Evolutionary conservation across 1,140 invertebrate species (phyloP).

Genomic region (Penaeus chinensis): DNA sequence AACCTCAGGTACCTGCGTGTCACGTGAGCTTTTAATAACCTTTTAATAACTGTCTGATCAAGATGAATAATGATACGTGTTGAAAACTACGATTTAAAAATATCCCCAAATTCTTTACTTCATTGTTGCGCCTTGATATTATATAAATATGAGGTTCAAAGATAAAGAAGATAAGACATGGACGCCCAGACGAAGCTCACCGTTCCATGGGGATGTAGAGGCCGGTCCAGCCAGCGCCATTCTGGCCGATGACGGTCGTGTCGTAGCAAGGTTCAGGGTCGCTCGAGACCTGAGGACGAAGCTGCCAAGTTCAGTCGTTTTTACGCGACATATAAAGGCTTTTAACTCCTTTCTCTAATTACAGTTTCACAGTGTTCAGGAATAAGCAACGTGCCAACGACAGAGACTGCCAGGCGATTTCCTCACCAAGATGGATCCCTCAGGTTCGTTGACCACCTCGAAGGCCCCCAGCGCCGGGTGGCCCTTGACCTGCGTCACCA

Average conservation of each 20-base stretch:
- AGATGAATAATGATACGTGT: too few relatives aligned
- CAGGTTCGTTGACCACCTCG: slow-evolving; percentile 70
- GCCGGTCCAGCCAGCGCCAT: slow-evolving; percentile 68
- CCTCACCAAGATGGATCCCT: slow-evolving; percentile 66
- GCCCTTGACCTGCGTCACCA: slow-evolving; percentile 66
- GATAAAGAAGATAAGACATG: background rate
- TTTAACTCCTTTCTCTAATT: too few relatives aligned
- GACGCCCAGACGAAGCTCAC: slow-evolving; percentile 1
- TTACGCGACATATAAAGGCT: too few relatives aligned
- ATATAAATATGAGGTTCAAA: too few relatives aligned
- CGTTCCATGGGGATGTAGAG: slow-evolving; percentile 60
- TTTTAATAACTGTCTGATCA: too few relatives aligned
- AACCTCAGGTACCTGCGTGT: slow-evolving; percentile 65
- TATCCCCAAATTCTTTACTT: too few relatives aligned
- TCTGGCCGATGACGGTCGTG: slow-evolving; percentile 64
- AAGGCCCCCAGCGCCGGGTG: slow-evolving; percentile 68
- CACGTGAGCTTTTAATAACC: background rate
- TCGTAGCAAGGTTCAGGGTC: slow-evolving; percentile 68
- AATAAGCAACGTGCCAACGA: too few relatives aligned
- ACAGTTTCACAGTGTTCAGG: too few relatives aligned
- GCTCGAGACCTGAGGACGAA: slow-evolving; percentile 57
- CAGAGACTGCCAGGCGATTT: too few relatives aligned
- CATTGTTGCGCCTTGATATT: too few relatives aligned
- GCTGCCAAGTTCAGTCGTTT: too few relatives aligned
- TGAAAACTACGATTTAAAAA: too few relatives aligned